Evolutionary conservation across 2,888 invertebrate species (phyloP).

Genomic region (Asteroscopus sphinx): DNA sequence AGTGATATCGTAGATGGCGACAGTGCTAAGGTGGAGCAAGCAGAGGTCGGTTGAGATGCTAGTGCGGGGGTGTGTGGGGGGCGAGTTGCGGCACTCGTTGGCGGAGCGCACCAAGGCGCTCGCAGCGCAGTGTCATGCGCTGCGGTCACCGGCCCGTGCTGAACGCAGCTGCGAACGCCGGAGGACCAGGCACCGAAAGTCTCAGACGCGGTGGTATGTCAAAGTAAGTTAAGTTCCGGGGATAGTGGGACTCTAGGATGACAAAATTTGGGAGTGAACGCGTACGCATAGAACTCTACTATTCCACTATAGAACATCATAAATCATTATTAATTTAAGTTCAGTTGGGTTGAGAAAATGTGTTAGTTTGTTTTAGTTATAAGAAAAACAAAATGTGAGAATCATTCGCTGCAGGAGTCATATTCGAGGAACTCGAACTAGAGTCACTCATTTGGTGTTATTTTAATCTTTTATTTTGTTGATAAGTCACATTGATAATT

Average conservation of each 20-base stretch:
- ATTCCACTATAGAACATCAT: no score
- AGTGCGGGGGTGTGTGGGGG: conserved; percentile 84
- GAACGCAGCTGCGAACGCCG: conserved; percentile 78
- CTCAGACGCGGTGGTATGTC: conserved; percentile 92
- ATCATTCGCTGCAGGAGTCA: no score
- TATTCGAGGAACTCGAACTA: no score
- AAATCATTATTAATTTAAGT: no score
- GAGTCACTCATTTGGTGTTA: no score
- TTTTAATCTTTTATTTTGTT: conserved; percentile 16
- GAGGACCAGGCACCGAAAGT: conserved; percentile 86
- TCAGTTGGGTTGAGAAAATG: no score
- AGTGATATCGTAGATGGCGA: conserved; percentile 59
- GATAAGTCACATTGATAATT: conserved; percentile 10
- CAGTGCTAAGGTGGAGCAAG: conserved; percentile 57
- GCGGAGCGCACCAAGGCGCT: conserved; percentile 87
- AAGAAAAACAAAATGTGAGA: no score
- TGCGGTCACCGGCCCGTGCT: conserved; percentile 81
- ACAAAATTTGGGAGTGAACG: background rate
- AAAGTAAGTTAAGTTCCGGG: conserved; percentile 90
- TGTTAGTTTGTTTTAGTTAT: no score
- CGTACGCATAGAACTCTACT: no score
- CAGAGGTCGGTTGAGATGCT: conserved; percentile 81
- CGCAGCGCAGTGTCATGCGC: conserved; percentile 85
- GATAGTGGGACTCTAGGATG: background rate
- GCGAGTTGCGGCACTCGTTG: conserved; percentile 85